Evolutionary conservation across 2,888 invertebrate species (phyloP), one percentile per base, ranked within the genome.

Genomic region (Agrilus cyanescens): DNA sequence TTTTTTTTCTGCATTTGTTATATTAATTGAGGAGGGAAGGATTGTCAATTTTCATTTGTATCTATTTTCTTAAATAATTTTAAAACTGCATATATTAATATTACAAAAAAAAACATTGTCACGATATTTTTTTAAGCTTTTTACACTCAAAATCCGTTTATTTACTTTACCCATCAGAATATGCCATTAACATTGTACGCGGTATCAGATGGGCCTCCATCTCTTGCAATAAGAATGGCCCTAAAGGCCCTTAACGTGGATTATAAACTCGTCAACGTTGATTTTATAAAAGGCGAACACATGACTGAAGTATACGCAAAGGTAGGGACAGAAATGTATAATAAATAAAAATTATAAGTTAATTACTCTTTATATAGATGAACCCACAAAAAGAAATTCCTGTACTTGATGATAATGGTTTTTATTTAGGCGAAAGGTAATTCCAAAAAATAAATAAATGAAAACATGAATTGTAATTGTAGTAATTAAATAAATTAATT

Each of bases 361-460:
- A 25, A 25, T 25, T 25, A 8, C 10, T 5, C 4, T 32, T 57
- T 56, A 67, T 70, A 38, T 63, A 83, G 82, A 71, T 80, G 68
- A 84, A 84, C 64, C 84, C 84, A 1, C 84, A 84, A 64, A 82
- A 81, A 59, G 84, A 85, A 62, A 82, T 85, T 56, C 81, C 86
- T 1, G 79, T 82, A 2, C 60, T 90, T 43, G 82, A 86, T 48
- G 89, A 90, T 57, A 74, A 82, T 54, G 86, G 86, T 15, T 83
- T 88, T 59, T 73, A 71, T 50, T 65, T 90, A 40, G 76, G 85
- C 51, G 89, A 89, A 67, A 87, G 85, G 67, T 65, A 55, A 45
- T 38, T 43, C 38, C 41, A 40, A 41, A 32, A 30, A 37, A 35
- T 30, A 4, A 20, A 20, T 4, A 20, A 5, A 20, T 20, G 20